Evolutionary conservation across 2,797 vertebrate species (phyloP).

Genomic region (Hephaestus fuliginosus): DNA sequence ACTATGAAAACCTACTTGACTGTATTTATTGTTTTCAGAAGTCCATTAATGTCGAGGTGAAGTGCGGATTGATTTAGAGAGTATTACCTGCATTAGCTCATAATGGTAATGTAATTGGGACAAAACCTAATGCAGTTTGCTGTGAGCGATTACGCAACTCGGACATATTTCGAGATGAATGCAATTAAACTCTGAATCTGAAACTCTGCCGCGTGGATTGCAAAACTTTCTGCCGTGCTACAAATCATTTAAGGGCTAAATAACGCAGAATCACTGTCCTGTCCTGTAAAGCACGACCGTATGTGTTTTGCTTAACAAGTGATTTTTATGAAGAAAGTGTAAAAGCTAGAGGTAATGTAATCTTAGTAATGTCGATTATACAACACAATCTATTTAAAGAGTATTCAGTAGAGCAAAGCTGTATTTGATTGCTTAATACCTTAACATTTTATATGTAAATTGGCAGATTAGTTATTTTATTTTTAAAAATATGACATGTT

Average conservation of each 20-base stretch:
- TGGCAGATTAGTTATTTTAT: not conserved
- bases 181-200: not conserved
- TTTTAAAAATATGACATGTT: not conserved
- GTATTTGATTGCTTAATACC: not conserved
- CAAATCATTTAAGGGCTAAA: not conserved
- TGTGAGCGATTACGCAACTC: constrained; percentile 3
- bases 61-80: constrained; percentile 30
- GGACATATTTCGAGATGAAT: not conserved
- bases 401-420: not conserved
- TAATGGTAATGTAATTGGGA: constrained; percentile 22
- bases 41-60: constrained; percentile 38
- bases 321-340: not conserved
- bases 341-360: not conserved
- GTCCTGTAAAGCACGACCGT: not conserved
- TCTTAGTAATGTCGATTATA: too few relatives aligned
- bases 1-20: not conserved
- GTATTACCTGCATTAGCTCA: constrained; percentile 5
- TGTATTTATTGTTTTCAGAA: constrained; percentile 21
- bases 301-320: not conserved
- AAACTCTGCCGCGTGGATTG: not conserved
- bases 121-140: not conserved
- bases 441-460: not conserved
- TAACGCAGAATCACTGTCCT: not conserved
- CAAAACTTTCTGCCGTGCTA: not conserved
- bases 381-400: not conserved